Conservation (phyloP, 2,797 vertebrate species). For the Takifugu rubripes region DNA sequence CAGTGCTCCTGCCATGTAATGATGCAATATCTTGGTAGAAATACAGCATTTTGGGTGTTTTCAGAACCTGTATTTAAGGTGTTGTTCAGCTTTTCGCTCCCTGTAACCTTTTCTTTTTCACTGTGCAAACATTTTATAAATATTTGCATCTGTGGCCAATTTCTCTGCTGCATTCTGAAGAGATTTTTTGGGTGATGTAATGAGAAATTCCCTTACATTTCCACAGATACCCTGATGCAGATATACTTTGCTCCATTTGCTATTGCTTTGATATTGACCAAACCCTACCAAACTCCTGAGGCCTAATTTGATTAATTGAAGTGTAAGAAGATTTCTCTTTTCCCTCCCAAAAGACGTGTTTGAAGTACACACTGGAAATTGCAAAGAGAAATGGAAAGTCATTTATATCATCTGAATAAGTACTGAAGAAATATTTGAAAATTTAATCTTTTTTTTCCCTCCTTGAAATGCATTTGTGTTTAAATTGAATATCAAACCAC, state of each 20-base stretch:
- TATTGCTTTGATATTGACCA: conserved; percentile 22
- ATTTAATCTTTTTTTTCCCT: background rate
- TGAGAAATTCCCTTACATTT: background rate
- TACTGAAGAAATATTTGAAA: background rate
- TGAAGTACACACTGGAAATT: background rate
- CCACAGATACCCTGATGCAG: background rate
- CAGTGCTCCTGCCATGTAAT: no score
- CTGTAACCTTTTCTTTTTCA: no score
- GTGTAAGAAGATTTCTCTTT: conserved; percentile 3
- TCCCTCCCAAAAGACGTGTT: background rate
- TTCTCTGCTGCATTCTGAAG: no score
- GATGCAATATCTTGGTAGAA: no score
- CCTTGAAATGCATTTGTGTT: background rate
- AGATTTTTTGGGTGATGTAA: background rate
- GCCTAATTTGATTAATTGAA: conserved; percentile 19
- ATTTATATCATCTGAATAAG: conserved; percentile 29
- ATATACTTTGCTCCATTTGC: background rate
- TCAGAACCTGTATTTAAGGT: no score
- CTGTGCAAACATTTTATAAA: no score
- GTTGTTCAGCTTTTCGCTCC: no score
- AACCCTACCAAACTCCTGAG: conserved; percentile 11
- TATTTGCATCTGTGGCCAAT: no score
- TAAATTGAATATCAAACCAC: background rate
- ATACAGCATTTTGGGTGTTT: no score
- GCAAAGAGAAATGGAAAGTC: conserved; percentile 1